A percentile compares a stretch with the other conserved stretches of the same genome.
phyloP scores from a whole-genome alignment of 2,113 vertebrate species.

The Cygnus atratus region DNA sequence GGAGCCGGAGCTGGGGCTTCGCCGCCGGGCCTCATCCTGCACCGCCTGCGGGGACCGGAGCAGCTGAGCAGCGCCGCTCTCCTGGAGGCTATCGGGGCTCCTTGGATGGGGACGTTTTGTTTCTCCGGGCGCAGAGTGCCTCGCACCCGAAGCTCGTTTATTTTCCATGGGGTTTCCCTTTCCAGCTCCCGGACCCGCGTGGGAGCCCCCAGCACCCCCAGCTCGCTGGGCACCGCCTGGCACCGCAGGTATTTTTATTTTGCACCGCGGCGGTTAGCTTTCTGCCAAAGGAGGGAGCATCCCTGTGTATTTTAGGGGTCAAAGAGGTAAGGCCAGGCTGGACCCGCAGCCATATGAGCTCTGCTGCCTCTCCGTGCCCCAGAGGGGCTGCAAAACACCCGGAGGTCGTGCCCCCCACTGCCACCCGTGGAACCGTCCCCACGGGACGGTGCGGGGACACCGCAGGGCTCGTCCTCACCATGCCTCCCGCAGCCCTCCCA shows the following conservation, averaged over 20 bases:
- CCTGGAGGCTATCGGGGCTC: too few species aligned
- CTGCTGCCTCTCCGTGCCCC: rapidly evolving
- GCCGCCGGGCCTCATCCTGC: too few species aligned
- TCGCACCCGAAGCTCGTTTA: neutral
- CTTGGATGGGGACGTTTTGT: too few species aligned
- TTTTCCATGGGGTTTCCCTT: neutral
- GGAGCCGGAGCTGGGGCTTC: too few species aligned
- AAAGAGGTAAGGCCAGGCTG: neutral
- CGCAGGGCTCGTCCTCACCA: too few species aligned
- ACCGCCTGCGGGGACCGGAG: too few species aligned
- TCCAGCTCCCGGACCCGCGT: neutral
- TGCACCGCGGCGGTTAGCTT: rapidly evolving
- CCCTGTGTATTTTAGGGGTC: rapidly evolving
- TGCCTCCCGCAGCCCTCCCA: too few species aligned
- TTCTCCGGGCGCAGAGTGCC: too few species aligned
- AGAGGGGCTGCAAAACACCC: neutral
- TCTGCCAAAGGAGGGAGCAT: neutral
- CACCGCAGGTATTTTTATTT: neutral
- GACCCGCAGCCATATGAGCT: too few species aligned
- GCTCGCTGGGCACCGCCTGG: rapidly evolving
- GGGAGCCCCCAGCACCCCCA: neutral
- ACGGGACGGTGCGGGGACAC: too few species aligned
- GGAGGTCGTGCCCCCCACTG: too few species aligned
- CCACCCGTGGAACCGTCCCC: neutral
- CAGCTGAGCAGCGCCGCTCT: too few species aligned